Base-by-base conservation (phyloP, 2,797 vertebrate genomes). In the Falco naumanni region DNA sequence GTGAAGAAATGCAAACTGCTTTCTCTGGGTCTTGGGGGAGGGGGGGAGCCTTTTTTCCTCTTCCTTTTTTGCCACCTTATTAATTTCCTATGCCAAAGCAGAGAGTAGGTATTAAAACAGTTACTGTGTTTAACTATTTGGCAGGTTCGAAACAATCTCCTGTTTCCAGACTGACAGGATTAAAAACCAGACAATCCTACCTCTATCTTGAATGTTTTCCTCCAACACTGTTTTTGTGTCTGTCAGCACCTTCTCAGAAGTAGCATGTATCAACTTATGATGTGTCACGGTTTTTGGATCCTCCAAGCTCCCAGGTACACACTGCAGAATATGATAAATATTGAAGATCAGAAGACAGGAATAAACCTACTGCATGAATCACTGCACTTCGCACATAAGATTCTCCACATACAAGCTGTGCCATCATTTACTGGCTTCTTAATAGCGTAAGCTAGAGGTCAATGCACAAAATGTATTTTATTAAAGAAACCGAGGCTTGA, bases 231-330 rank as follows among this genome's bases (percentile, higher is more conserved):
- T 99, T 97, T 98, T 99, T 63, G 98, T 98, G 95, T 99, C 99
- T 1, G 97, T 98, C 90, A 99, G 98, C 95, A 99, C 98, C 97
- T 99, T 98, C 96, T 99, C 99, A 50, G 99, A 98, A 94, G 99
- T 98, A 89, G 98, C 99, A 2, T 99, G 99, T 89, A 99, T 98
- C 75, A 99, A 96, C 97, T 99, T 99, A 84, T 99, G 99, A 89
- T 99, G 99, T 33, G 99, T 98, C 68, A 99, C 97, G 5, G 98
- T 99, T 98, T 99, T 99, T 81, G 99, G 99, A 97, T 99, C 99
- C 97, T 99, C 99, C 91, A 99, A 93, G 97, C 98, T 99, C 97
- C 99, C 99, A n/a, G 99, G 99, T 28, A 98, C 95, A 95, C 98
- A 99, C 99, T 99, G 94, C 33, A 68, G 84, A 47, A 92, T 31